Evolutionary conservation across 1,140 invertebrate genomes (phyloP).

Genomic region (Polyergus mexicanus): DNA sequence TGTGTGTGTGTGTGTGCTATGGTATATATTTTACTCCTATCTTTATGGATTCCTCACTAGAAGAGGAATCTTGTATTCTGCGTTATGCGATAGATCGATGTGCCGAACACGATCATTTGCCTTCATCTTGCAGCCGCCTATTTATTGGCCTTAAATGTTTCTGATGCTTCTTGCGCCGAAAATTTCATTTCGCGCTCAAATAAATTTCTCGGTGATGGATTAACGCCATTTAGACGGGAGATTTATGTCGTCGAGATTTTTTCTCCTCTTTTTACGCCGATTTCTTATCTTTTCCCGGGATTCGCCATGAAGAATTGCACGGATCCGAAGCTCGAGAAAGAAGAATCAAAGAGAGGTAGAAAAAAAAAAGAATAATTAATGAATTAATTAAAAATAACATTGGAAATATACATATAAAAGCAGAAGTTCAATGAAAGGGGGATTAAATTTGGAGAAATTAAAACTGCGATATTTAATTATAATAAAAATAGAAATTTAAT

Average conservation of each 20-base stretch:
- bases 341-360: not conserved
- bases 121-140: constrained; percentile 2
- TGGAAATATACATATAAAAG: too few relatives aligned
- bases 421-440: not conserved
- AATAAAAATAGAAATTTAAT: not conserved
- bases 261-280: constrained; percentile 18
- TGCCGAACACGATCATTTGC: not conserved
- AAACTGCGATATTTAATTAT: not conserved
- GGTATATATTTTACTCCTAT: not conserved
- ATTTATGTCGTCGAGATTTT: constrained; percentile 40
- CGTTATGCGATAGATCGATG: constrained; percentile 28
- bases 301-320: not conserved
- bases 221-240: constrained; percentile 45
- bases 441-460: not conserved
- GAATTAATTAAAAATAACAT: not conserved
- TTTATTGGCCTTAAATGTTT: constrained; percentile 52
- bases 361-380: not conserved
- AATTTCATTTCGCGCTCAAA: constrained; percentile 57
- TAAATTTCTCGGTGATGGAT: constrained; percentile 57
- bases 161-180: constrained; percentile 36
- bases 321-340: not conserved
- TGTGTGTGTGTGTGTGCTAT: too few relatives aligned
- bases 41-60: not conserved
- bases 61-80: constrained; percentile 9
- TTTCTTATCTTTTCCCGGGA: constrained; percentile 33